Base-by-base conservation (phyloP, 2,797 vertebrate species). In the Hephaestus fuliginosus region DNA sequence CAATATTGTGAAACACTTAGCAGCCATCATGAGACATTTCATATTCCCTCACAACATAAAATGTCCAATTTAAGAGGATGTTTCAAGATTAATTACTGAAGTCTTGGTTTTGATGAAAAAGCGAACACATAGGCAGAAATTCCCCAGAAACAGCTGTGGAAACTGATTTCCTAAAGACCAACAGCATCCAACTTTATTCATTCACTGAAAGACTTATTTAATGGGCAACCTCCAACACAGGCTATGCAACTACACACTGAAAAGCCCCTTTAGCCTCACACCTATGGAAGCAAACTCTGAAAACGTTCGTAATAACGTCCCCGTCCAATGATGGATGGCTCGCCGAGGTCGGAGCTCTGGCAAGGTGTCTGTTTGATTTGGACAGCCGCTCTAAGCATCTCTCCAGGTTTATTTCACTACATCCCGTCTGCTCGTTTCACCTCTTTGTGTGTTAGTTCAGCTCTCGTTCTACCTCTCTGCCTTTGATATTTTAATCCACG, bases 351-450 rank as follows among this genome's bases (percentile, higher is more conserved):
- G 53, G 73, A 86, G 83, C 63, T 15, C 80, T 94, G 92, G 92
- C 93, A 90, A 56, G 65, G 74, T 70, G 80, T 91, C 82, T 93
- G 92, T 94, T 93, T 93, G 82, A 81, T 66, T 94, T 94, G 94
- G 93, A 92, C 20, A 13, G 67, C 12, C 13, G 7, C 70, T 82
- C 69, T 76, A 83, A 89, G 84, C 89, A 85, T 89, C 92, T 86
- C 85, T 89, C 85, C 89, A 92, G 86, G 70, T 88, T 83, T 83
- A 36, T 90, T 88, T 82, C 82, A 67, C 78, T 71, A 2, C 4
- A 30, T 73, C 76, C 67, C 0, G 69, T 86, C 78, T 85, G 75
- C 70, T 88, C 72, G 65, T 80, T 84, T 86, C 76, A 78, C 86
- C 73, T 80, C 81, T 80, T 52, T 74, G 66, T 70, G 9, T 88